These are phyloP conservation scores for Drosophila austrosaltans DNA, from an alignment of 2,888 invertebrate species.

Conservation along the genomic window DNA sequence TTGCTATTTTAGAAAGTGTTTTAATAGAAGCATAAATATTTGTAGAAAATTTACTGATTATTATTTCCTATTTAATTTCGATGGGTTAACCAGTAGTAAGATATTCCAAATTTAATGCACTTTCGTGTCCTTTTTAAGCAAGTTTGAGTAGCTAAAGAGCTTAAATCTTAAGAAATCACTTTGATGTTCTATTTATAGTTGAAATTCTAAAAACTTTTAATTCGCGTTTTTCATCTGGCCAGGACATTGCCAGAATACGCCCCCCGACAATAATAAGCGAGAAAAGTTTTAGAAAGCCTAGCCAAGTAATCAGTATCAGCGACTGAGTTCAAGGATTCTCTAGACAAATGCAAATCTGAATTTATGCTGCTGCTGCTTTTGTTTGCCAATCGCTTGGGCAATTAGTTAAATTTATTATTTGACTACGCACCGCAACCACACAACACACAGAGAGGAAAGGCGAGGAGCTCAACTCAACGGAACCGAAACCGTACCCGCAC, in stretches of 20 bases:
- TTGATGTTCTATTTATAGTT: not conserved
- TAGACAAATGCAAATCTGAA: conserved; percentile 39
- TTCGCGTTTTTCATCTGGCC: not conserved
- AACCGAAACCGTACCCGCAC: not conserved
- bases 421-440: conserved; percentile 63
- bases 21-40: no score
- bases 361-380: conserved; percentile 31
- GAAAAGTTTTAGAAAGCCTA: not conserved
- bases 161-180: no score
- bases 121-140: no score
- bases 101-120: no score
- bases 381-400: conserved; percentile 68
- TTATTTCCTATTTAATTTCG: no score
- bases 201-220: not conserved
- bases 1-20: no score
- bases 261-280: not conserved
- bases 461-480: not conserved
- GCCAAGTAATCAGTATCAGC: conserved; percentile 11
- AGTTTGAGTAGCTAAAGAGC: no score
- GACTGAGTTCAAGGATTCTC: conserved; percentile 27
- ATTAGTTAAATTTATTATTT: conserved; percentile 80
- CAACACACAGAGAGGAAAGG: not conserved
- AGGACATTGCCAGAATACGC: conserved; percentile 1
- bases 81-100: no score
- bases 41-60: no score